Evolutionary conservation across 2,113 vertebrate genomes (phyloP), one percentile per base, ranked within the genome.

Genomic region (Rhabdomys dilectus): DNA sequence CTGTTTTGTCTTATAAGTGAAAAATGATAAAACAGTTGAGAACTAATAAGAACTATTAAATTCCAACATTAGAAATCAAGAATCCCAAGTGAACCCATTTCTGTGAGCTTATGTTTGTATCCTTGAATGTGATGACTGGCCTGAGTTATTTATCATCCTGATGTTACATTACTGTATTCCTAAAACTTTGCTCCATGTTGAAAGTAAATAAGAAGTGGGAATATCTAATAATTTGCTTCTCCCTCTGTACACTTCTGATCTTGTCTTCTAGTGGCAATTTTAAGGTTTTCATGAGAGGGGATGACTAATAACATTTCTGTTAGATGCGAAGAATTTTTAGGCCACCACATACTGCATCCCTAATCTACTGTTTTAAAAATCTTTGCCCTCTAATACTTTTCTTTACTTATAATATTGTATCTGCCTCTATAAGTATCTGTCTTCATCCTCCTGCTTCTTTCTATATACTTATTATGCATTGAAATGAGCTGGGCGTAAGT

Each of bases 111-210:
- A 73, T 90, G 42, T 12, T 78, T 90, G 2, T 64, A 24, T 51
- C 53, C 36, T 93, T 34, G 19, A 66, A 95, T 92, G 60, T 64
- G 73, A 93, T 96, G 39, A n/a, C 62, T 53, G 26, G 58, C 2
- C 7, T 85, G 42, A 48, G 62, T 62, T 34, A 56, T 96, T 56
- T 91, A 75, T 66, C 51, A 58, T 75, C 34, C 19, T 34, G 5
- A 70, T 62, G 58, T 34, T 82, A 75, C 17, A 66, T 81, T 75
- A 45, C 45, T 70, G 2, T 13, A 7, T 81, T 91, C 56, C 82
- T 75, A 88, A 96, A 91, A 86, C 17, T 31, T 21, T 45, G 42
- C 73, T 64, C 51, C 31, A 11, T 24, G n/a, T 51, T 88, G 19
- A 17, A 60, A 70, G 9, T 34, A n/a, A 26, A 77, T 73, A 66